Evolutionary conservation across 2,797 vertebrate genomes (phyloP).

Genomic region (Xyrichtys novacula): DNA sequence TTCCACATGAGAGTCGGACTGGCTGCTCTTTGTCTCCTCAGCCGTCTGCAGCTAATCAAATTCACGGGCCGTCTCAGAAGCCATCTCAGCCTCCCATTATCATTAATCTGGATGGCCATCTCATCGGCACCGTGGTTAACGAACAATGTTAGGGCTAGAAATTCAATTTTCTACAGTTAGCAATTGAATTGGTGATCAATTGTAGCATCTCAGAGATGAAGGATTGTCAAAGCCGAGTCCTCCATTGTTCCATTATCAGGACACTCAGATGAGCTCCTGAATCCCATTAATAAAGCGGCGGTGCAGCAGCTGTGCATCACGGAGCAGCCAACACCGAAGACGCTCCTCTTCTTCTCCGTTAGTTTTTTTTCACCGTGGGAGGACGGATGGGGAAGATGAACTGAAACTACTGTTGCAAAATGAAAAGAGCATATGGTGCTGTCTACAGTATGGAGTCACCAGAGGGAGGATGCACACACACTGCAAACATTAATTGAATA

Average conservation of each 20-base stretch:
- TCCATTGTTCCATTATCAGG: slow-evolving; percentile 83
- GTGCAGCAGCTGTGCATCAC: slow-evolving; percentile 64
- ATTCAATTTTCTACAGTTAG: slow-evolving; percentile 89
- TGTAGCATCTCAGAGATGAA: slow-evolving; percentile 82
- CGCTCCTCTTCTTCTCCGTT: slow-evolving; percentile 37
- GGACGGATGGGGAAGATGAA: slow-evolving; percentile 33
- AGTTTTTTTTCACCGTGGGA: slow-evolving; percentile 41
- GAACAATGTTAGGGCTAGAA: slow-evolving; percentile 88
- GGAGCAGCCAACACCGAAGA: slow-evolving; percentile 42
- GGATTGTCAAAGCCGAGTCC: slow-evolving; percentile 79
- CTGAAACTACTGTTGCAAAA: slow-evolving; percentile 50
- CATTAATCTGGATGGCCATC: slow-evolving; percentile 88
- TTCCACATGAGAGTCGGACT: slow-evolving; percentile 83
- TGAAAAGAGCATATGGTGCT: slow-evolving; percentile 50
- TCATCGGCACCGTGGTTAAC: slow-evolving; percentile 88
- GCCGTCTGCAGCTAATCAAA: slow-evolving; percentile 87
- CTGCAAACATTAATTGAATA: slow-evolving; percentile 46
- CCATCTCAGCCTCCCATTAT: slow-evolving; percentile 86
- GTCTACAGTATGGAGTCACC: slow-evolving; percentile 8
- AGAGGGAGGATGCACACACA: slow-evolving; percentile 13
- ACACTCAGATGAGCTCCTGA: slow-evolving; percentile 81
- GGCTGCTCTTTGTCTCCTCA: slow-evolving; percentile 81
- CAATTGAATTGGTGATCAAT: slow-evolving; percentile 88
- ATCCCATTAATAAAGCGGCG: slow-evolving; percentile 82
- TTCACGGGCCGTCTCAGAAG: slow-evolving; percentile 84